phyloP scores from a whole-genome alignment of 2,113 vertebrate genomes.

The Semicossyphus pulcher region DNA sequence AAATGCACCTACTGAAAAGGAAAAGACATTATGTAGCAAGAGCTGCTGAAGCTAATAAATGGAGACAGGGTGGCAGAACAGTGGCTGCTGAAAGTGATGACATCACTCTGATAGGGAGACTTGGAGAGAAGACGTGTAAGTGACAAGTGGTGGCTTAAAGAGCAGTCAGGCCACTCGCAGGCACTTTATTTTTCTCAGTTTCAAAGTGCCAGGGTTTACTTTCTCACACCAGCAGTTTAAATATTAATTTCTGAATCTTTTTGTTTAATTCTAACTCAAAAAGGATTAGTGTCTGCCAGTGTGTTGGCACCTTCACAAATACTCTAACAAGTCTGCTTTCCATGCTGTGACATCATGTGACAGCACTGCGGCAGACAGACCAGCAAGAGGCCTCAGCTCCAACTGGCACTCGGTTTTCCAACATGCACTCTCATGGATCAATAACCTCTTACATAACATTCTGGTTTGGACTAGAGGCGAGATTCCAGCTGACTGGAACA shows the following conservation, averaged over 20 bases:
- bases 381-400: constrained; percentile 59
- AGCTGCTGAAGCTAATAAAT: constrained; percentile 62
- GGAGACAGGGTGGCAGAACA: constrained; percentile 53
- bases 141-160: constrained; percentile 60
- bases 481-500: constrained; percentile 83
- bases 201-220: constrained; percentile 28
- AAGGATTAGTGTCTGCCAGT: not conserved
- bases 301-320: constrained; percentile 31
- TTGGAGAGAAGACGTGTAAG: constrained; percentile 53
- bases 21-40: not conserved
- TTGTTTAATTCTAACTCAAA: constrained; percentile 26
- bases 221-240: constrained; percentile 47
- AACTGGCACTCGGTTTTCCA: constrained; percentile 46
- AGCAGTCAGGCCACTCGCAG: constrained; percentile 63
- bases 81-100: constrained; percentile 64
- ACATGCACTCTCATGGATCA: constrained; percentile 74
- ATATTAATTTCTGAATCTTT: constrained; percentile 33
- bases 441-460: constrained; percentile 82
- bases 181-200: constrained; percentile 39
- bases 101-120: constrained; percentile 59
- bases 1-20: constrained; percentile 18
- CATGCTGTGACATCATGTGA: constrained; percentile 58
- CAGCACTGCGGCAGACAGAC: constrained; percentile 48
- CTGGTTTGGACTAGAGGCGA: constrained; percentile 79
- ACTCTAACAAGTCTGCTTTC: constrained; percentile 33